A percentile compares a stretch with the other conserved stretches of the same genome.
These are phyloP conservation scores for Paedocypris micromegethes DNA, from an alignment of 2,797 vertebrate genomes.

Conservation along the genomic window DNA sequence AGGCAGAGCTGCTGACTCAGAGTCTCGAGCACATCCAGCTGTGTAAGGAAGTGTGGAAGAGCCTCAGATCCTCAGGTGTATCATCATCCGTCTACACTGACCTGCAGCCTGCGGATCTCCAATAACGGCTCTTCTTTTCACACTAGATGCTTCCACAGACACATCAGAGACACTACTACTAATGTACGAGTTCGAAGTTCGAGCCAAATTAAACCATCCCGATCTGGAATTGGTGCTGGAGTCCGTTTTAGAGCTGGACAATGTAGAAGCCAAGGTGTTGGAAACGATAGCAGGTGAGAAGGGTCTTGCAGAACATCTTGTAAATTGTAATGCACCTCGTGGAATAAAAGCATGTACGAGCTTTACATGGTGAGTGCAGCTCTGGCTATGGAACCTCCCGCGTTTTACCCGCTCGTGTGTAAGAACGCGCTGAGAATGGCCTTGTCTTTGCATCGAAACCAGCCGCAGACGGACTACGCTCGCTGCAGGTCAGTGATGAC, in stretches of 20 bases:
- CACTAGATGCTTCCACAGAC: constrained; percentile 74
- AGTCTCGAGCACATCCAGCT: constrained; percentile 75
- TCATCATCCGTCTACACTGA: not conserved
- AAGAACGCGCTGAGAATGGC: constrained; percentile 80
- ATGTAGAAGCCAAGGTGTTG: constrained; percentile 74
- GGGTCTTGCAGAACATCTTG: too few relatives aligned
- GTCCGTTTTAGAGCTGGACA: constrained; percentile 75
- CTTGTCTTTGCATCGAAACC: constrained; percentile 74
- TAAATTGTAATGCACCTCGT: too few relatives aligned
- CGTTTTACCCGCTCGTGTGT: constrained; percentile 77
- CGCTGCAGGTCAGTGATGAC: constrained; percentile 72
- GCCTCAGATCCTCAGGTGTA: constrained; percentile 80
- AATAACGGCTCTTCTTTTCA: not conserved
- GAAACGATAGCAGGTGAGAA: constrained; percentile 80
- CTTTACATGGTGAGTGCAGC: constrained; percentile 58
- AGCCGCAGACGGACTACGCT: constrained; percentile 64
- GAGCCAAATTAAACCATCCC: constrained; percentile 82
- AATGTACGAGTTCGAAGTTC: constrained; percentile 89
- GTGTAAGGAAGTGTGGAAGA: constrained; percentile 79
- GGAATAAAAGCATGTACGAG: too few relatives aligned
- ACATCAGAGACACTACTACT: constrained; percentile 79
- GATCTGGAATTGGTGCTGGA: constrained; percentile 74
- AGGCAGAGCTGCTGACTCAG: constrained; percentile 72
- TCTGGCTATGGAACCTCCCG: constrained; percentile 84
- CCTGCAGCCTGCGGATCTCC: too few relatives aligned